Base-by-base conservation (phyloP, 2,888 invertebrate genomes). In the Gortyna flavago region DNA sequence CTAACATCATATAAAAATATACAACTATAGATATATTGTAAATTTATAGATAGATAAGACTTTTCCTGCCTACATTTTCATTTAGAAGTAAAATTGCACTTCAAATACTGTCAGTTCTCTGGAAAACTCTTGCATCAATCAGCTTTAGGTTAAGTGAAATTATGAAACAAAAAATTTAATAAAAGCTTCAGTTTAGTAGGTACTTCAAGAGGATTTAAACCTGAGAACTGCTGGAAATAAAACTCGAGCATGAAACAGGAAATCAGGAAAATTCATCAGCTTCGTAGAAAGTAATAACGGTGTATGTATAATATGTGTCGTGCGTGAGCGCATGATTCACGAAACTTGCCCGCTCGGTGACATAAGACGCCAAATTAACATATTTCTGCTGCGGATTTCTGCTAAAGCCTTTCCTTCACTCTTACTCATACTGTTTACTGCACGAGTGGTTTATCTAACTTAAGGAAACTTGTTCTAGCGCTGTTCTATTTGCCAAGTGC, bases 261-360 rank as follows among this genome's bases (percentile, higher is more conserved):
- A 86, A 88, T 89, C 88, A 90, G 90, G 90, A 88, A 91, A 91
- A 92, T 87, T 89, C 91, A 91, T 89, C 89, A 85, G 84, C 89
- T 90, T 92, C 91, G 93, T 94, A 95, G 96, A 96, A 96, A 96
- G 95, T 96, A 96, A 95, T 96, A 96, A 96, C 96, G 96, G 96
- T 95, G 91, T 90, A 90, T 82, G 81, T 87, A 84, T 89, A 90
- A 92, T 92, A 92, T 92, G 93, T 91, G 91, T 85, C 84, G 88
- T 90, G 91, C 91, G 91, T 91, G 90, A 78, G 89, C 89, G 90
- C 91, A 92, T 96, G 96, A 96, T 94, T 96, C 96, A 96, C 96
- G 91, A 95, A 95, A 92, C 92, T 92, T 75, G 82, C 91, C 87
- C 89, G 86, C 89, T 89, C 89, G 89, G 95, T 96, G 96, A 96